Evolutionary conservation across 2,797 vertebrate genomes (phyloP).

Genomic region (Chromis chromis): DNA sequence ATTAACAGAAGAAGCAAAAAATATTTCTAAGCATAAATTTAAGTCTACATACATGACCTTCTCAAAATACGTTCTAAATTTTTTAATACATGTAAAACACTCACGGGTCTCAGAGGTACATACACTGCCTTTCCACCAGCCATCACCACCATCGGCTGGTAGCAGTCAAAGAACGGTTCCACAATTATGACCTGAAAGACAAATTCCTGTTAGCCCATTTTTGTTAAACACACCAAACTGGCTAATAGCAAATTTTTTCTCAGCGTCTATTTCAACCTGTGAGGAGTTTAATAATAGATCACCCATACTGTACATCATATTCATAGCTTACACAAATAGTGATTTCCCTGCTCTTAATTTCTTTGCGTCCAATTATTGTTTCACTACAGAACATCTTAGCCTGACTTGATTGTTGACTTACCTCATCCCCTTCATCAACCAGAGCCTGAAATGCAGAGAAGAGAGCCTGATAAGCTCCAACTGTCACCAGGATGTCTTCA

Average conservation of each 20-base stretch:
- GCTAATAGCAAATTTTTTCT: fast-evolving
- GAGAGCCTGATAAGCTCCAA: conserved; percentile 93
- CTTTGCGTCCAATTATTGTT: background rate
- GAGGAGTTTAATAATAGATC: background rate
- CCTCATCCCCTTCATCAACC: conserved; percentile 93
- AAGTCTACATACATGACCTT: too few species aligned
- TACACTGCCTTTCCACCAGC: conserved; percentile 90
- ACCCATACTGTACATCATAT: too few species aligned
- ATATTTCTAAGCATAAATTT: background rate
- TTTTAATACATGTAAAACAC: conserved; percentile 9
- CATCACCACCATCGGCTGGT: conserved; percentile 93
- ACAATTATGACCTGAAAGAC: conserved; percentile 92
- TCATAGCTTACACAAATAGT: background rate
- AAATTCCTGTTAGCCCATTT: background rate
- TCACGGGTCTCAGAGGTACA: conserved; percentile 86
- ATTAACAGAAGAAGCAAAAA: background rate
- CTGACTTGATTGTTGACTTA: conserved; percentile 56
- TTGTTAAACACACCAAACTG: background rate
- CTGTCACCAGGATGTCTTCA: conserved; percentile 91
- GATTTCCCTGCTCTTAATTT: background rate
- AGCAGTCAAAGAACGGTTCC: conserved; percentile 97
- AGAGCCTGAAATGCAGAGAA: conserved; percentile 94
- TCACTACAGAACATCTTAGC: background rate
- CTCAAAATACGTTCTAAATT: too few species aligned
- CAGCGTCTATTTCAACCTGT: background rate